Conservation (phyloP, 2,113 vertebrate genomes). For the Nothobranchius furzeri region DNA sequence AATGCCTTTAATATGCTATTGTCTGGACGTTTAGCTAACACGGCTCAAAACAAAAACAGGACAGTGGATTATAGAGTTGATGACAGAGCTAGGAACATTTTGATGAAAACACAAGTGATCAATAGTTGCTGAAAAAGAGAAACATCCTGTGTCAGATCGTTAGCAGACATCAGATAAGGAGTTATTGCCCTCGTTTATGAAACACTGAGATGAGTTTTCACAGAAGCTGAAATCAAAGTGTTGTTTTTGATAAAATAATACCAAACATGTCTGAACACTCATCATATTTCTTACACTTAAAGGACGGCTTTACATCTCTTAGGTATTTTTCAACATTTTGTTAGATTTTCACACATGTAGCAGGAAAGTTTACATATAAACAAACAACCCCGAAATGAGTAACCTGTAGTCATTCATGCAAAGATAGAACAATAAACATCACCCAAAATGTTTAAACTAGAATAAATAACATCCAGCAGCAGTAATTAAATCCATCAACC, state of each 20-base stretch:
- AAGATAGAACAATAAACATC: not conserved
- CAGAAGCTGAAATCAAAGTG: not conserved
- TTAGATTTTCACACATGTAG: not conserved
- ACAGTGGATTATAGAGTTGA: not conserved
- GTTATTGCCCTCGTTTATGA: not conserved
- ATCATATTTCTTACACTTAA: not conserved
- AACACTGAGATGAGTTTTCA: conserved; percentile 1
- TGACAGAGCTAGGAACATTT: no score
- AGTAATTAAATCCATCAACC: not conserved
- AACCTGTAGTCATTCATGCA: rapidly evolving
- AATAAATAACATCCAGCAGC: not conserved
- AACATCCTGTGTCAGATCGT: not conserved
- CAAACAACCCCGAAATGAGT: not conserved
- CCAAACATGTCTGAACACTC: not conserved
- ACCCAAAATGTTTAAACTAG: not conserved
- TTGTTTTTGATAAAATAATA: not conserved
- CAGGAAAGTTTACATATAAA: not conserved
- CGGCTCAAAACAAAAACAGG: no score
- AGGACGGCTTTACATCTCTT: not conserved
- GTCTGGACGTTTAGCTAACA: not conserved
- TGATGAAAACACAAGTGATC: not conserved
- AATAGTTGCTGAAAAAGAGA: not conserved
- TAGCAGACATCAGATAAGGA: not conserved
- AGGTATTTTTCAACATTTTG: not conserved
- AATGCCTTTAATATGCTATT: not conserved